These are phyloP conservation scores for Malacoctenus gilli DNA, from an alignment of 2,797 vertebrate species.

Conservation along the genomic window DNA sequence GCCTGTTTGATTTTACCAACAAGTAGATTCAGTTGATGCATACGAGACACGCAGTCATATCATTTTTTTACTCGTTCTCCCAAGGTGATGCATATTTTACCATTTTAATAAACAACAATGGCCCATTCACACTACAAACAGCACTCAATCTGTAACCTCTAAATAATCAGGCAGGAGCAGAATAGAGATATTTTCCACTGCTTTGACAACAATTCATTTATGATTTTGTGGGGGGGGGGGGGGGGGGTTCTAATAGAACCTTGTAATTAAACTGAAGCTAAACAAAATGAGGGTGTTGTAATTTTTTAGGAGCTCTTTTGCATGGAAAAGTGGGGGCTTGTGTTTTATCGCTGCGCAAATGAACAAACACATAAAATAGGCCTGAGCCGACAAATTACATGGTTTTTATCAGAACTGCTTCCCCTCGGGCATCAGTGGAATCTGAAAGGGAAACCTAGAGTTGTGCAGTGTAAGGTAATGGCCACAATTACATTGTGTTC, in stretches of 20 bases:
- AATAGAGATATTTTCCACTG: conserved; percentile 14
- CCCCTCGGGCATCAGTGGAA: conserved; percentile 40
- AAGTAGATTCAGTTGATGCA: too few relatives aligned
- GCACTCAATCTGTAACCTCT: not conserved
- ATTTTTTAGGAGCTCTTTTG: conserved; percentile 45
- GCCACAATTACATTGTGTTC: conserved; percentile 52
- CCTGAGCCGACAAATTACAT: conserved; percentile 37
- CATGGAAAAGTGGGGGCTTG: conserved; percentile 7
- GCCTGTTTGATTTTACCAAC: too few relatives aligned
- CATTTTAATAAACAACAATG: conserved; percentile 18
- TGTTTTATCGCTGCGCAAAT: conserved; percentile 25
- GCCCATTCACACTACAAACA: not conserved
- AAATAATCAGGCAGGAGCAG: conserved; percentile 4
- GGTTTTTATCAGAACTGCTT: conserved; percentile 36
- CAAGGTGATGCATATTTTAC: not conserved
- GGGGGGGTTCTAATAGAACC: too few relatives aligned
- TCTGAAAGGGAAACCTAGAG: conserved; percentile 47
- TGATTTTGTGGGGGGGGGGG: conserved; percentile 38
- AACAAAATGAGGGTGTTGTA: conserved; percentile 30
- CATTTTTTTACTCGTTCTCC: conserved; percentile 6
- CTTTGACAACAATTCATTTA: conserved; percentile 15
- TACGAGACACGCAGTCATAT: too few relatives aligned
- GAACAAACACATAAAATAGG: conserved; percentile 30
- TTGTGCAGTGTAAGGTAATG: conserved; percentile 45
- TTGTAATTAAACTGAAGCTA: conserved; percentile 53